Percentiles rank a stretch among this genome's conserved stretches.
Evolutionary conservation across 2,797 vertebrate species (phyloP).

Genomic region (Loris lydekkerianus): DNA sequence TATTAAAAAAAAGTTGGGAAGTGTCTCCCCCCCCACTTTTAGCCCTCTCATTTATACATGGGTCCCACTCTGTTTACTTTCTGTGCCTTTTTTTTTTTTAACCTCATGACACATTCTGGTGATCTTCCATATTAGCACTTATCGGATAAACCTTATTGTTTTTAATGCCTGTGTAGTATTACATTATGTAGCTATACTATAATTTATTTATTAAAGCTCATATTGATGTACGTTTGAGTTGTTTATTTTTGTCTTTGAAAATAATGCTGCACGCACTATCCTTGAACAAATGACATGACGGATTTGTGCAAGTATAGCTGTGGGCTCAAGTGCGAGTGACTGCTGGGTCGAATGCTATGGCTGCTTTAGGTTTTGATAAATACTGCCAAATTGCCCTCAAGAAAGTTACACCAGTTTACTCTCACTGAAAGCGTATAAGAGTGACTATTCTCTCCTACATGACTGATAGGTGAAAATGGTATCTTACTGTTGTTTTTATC

Average conservation of each 20-base stretch:
- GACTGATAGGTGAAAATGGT: not conserved
- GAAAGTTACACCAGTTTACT: not conserved
- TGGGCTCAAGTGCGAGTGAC: not conserved
- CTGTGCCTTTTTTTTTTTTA: not conserved
- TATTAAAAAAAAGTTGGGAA: not conserved
- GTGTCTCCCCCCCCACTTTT: not conserved
- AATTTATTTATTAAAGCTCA: not conserved
- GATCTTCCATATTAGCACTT: not conserved
- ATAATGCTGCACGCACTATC: not conserved
- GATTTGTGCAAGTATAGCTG: not conserved
- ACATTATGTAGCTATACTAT: not conserved
- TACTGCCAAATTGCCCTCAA: not conserved
- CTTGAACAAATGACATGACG: not conserved
- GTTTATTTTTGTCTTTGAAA: constrained; percentile 39
- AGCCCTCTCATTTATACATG: fast-evolving
- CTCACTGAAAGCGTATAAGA: not conserved
- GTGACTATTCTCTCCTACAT: not conserved
- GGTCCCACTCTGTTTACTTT: fast-evolving
- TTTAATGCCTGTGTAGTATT: not conserved
- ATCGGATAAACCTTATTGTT: not conserved
- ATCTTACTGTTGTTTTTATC: not conserved
- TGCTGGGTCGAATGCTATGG: not conserved
- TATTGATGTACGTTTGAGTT: not conserved
- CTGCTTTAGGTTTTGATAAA: not conserved
- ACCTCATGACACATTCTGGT: not conserved